These are phyloP conservation scores for Chrysolina oricalcia DNA, from an alignment of 2,888 invertebrate species.

Conservation along the genomic window DNA sequence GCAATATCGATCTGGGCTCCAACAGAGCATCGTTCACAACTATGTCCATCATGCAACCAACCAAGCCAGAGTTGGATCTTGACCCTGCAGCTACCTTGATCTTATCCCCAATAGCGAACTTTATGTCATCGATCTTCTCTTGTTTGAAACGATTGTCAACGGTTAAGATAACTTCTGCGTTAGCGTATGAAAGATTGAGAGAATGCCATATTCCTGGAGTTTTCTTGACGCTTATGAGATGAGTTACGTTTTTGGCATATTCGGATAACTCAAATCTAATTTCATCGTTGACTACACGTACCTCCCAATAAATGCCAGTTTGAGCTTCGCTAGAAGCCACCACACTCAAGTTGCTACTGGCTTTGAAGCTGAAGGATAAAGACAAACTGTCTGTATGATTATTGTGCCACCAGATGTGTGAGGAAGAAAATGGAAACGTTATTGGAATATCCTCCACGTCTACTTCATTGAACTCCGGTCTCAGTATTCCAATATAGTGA, in stretches of 20 bases:
- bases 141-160: slow-evolving; percentile 86
- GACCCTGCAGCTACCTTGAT: slow-evolving; percentile 84
- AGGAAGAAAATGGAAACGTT: slow-evolving; percentile 92
- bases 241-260: slow-evolving; percentile 83
- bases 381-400: slow-evolving; percentile 82
- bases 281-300: slow-evolving; percentile 88
- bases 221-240: slow-evolving; percentile 87
- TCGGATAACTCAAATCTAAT: slow-evolving; percentile 88
- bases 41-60: slow-evolving; percentile 94
- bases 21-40: slow-evolving; percentile 86
- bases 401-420: slow-evolving; percentile 92
- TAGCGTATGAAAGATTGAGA: slow-evolving; percentile 84
- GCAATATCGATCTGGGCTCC: slow-evolving; percentile 85
- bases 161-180: slow-evolving; percentile 80
- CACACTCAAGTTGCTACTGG: slow-evolving; percentile 85
- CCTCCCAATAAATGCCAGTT: slow-evolving; percentile 91
- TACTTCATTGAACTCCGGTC: slow-evolving; percentile 88
- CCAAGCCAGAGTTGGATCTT: slow-evolving; percentile 84
- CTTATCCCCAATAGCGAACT: slow-evolving; percentile 70
- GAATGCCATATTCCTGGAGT: slow-evolving; percentile 88
- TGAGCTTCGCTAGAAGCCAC: slow-evolving; percentile 88
- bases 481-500: slow-evolving; percentile 75
- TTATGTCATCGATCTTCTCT: slow-evolving; percentile 69
- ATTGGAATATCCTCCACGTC: slow-evolving; percentile 92
- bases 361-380: slow-evolving; percentile 90